A percentile compares a stretch with the other conserved stretches of the same genome.
Evolutionary conservation across 2,113 vertebrate species (phyloP).

Genomic region (Clarias macrocephalus): DNA sequence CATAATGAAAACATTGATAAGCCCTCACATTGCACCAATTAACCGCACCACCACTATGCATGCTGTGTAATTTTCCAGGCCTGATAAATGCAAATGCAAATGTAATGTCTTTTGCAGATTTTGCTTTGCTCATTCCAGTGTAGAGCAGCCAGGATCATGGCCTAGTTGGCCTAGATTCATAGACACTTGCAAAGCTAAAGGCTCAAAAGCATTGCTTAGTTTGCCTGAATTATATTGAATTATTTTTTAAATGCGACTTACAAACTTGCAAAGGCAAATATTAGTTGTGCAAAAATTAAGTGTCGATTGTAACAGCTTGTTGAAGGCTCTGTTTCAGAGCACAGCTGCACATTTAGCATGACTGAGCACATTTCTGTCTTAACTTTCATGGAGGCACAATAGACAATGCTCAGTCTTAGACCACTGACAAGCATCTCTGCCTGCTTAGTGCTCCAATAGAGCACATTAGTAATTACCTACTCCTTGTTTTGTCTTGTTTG

Average conservation of each 20-base stretch:
- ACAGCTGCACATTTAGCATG: slow-evolving; percentile 7
- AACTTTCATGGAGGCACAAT: slow-evolving; percentile 18
- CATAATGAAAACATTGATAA: not conserved
- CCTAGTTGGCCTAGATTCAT: not conserved
- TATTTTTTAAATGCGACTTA: too few species aligned
- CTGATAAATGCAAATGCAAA: too few species aligned
- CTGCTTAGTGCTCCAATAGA: not conserved
- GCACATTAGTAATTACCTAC: not conserved
- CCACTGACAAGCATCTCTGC: slow-evolving; percentile 6
- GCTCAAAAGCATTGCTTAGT: slow-evolving; percentile 1
- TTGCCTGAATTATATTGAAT: not conserved
- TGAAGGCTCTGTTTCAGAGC: not conserved
- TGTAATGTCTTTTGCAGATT: not conserved
- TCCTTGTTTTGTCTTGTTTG: not conserved
- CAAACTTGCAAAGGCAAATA: not conserved
- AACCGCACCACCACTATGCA: not conserved
- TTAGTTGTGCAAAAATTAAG: not conserved
- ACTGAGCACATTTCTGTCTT: slow-evolving; percentile 15
- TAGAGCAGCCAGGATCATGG: not conserved
- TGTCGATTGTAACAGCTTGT: not conserved
- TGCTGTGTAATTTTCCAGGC: not conserved
- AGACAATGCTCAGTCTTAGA: slow-evolving; percentile 1
- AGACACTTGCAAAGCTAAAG: not conserved
- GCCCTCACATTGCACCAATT: not conserved
- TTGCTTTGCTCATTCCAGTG: not conserved